Conservation (phyloP, 2,113 vertebrate species). For the Gavia stellata region DNA sequence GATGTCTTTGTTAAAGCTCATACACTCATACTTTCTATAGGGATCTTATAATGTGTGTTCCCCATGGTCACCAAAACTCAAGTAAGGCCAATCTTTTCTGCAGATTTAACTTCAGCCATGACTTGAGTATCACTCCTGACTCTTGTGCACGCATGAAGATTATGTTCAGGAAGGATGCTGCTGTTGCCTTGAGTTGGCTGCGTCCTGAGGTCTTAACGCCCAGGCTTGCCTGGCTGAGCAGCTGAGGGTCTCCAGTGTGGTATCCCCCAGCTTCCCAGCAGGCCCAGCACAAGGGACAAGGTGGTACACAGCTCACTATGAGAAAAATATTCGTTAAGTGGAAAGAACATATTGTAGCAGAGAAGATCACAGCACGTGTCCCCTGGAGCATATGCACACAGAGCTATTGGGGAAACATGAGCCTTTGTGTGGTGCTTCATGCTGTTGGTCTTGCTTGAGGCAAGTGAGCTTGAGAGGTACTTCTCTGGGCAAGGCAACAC, state of each 20-base stretch:
- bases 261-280: not conserved
- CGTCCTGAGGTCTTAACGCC: not conserved
- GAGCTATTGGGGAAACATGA: not conserved
- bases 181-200: not conserved
- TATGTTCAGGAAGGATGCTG: not conserved
- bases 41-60: rapidly evolving
- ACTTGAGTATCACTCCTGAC: not conserved
- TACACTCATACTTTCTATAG: not conserved
- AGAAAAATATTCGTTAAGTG: not conserved
- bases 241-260: not conserved
- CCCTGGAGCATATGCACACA: rapidly evolving
- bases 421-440: not conserved
- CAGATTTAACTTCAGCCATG: not conserved
- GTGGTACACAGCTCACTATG: not conserved
- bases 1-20: not conserved
- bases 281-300: rapidly evolving
- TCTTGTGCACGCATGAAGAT: rapidly evolving
- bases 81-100: not conserved
- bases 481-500: rapidly evolving
- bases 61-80: not conserved
- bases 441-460: not conserved
- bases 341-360: not conserved
- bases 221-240: rapidly evolving
- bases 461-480: not conserved
- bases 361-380: not conserved